Percentiles rank a stretch among this genome's conserved stretches.
Conservation (phyloP, 1,140 invertebrate genomes). For the Scaptomyza hsui region DNA sequence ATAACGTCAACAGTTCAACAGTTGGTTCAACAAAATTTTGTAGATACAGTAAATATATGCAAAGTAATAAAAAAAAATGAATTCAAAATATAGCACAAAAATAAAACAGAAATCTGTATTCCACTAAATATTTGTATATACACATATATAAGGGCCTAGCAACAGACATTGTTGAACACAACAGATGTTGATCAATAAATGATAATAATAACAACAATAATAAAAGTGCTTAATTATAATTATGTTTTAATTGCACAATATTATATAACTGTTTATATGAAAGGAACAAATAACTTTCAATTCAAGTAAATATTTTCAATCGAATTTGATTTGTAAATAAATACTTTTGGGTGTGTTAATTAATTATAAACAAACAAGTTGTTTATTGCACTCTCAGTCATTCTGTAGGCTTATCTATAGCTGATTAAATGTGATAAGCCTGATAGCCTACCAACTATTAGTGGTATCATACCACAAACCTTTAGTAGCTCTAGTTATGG, state of each 20-base stretch:
- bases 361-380: slow-evolving; percentile 21
- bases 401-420: slow-evolving; percentile 13
- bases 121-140: not conserved
- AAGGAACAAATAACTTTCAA: no score
- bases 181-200: not conserved
- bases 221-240: not conserved
- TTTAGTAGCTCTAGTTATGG: no score
- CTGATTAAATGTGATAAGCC: slow-evolving; percentile 29
- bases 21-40: slow-evolving; percentile 1
- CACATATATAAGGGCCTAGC: not conserved
- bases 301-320: no score
- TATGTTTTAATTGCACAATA: no score
- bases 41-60: no score
- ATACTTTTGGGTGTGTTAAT: not conserved
- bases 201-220: not conserved
- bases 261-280: no score
- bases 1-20: slow-evolving; percentile 17
- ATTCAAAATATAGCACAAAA: not conserved
- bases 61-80: not conserved
- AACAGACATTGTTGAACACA: not conserved
- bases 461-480: no score
- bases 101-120: not conserved
- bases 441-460: no score
- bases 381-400: slow-evolving; percentile 24
- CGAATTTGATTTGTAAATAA: no score